Evolutionary conservation across 2,888 invertebrate genomes (phyloP).

Genomic region (Sarcophaga caerulescens): DNA sequence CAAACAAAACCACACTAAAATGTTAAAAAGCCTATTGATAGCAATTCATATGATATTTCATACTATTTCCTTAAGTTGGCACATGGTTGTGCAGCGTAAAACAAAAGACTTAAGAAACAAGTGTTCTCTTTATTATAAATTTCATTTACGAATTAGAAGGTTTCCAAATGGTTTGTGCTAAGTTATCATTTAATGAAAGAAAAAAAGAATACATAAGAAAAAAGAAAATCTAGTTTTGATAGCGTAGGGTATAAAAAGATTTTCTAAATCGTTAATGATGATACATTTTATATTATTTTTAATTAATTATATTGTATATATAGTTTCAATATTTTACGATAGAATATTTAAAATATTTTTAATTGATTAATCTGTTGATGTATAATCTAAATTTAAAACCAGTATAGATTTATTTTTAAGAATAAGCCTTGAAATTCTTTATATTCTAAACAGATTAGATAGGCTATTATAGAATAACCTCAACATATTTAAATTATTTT

Average conservation of each 20-base stretch:
- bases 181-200: no score
- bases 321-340: neutral
- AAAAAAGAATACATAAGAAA: no score
- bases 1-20: no score
- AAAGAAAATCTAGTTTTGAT: no score
- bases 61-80: no score
- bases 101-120: no score
- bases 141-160: no score
- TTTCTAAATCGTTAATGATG: neutral
- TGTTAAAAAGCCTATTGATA: no score
- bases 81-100: no score
- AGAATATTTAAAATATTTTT: constrained; percentile 4
- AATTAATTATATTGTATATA: neutral
- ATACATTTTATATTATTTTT: neutral
- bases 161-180: no score
- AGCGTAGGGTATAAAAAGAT: neutral
- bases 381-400: constrained; percentile 13
- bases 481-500: neutral
- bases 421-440: neutral
- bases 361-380: neutral
- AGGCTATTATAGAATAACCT: neutral
- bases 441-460: constrained; percentile 2
- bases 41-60: no score
- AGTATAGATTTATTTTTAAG: neutral
- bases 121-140: no score